These are phyloP conservation scores for Dromaius novaehollandiae DNA, from an alignment of 2,113 vertebrate genomes.

Conservation along the genomic window DNA sequence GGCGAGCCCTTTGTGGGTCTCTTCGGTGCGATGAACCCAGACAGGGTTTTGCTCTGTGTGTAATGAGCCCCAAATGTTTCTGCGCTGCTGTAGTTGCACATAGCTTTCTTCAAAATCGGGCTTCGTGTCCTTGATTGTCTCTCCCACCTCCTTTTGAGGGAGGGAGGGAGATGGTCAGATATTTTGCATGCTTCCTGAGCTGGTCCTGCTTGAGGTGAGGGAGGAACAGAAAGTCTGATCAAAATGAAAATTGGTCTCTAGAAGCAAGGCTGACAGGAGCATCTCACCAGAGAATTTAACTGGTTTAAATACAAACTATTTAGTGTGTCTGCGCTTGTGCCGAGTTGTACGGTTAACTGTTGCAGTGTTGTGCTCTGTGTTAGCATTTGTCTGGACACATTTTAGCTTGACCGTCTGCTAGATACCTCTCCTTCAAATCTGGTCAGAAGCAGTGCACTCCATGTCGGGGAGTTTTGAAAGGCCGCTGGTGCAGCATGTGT, in stretches of 20 bases:
- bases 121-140: not conserved
- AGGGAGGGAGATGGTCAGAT: not conserved
- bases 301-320: not conserved
- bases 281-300: not conserved
- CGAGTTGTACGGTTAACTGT: not conserved
- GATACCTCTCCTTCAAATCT: not conserved
- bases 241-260: not conserved
- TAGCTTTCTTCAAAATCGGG: not conserved
- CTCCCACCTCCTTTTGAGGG: not conserved
- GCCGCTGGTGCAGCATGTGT: not conserved
- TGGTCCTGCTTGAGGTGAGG: not conserved
- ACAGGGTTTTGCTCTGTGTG: not conserved
- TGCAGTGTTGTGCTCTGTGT: not conserved
- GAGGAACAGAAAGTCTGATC: not conserved
- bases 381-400: not conserved
- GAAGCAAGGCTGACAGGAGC: not conserved
- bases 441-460: not conserved
- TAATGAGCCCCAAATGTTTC: constrained; percentile 27
- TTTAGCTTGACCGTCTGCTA: not conserved
- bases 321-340: not conserved
- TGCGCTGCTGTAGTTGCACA: not conserved
- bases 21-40: constrained; percentile 2
- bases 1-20: constrained; percentile 11
- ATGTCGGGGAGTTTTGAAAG: not conserved
- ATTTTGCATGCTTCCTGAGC: not conserved